phyloP scores from a whole-genome alignment of 2,113 vertebrate genomes.

The Sinocyclocheilus rhinocerous region DNA sequence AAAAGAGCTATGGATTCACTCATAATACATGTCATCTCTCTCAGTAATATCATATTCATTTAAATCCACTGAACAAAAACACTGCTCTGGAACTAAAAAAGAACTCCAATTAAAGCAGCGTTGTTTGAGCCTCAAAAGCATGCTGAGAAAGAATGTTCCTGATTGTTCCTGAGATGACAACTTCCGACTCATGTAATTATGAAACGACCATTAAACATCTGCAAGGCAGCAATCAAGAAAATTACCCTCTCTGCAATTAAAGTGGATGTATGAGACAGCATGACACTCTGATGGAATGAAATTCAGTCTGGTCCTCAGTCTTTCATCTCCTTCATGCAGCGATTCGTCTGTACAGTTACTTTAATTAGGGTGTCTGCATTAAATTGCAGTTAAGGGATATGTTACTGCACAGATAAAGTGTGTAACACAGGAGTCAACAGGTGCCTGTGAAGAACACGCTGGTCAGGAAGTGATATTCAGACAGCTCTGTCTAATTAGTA shows the following conservation, averaged over 20 bases:
- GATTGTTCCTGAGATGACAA: constrained; percentile 53
- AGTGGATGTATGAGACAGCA: constrained; percentile 31
- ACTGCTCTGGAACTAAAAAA: constrained; percentile 30
- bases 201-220: constrained; percentile 63
- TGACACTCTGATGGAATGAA: constrained; percentile 22
- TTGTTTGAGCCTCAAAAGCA: constrained; percentile 12
- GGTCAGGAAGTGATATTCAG: background rate
- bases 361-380: background rate
- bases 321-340: constrained; percentile 25
- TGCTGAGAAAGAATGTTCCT: constrained; percentile 32
- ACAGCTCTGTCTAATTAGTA: background rate
- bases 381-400: background rate
- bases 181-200: constrained; percentile 57
- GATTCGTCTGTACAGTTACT: background rate
- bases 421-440: background rate
- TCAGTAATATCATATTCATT: constrained; percentile 33
- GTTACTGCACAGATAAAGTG: background rate
- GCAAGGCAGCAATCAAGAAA: constrained; percentile 58
- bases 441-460: background rate
- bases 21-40: background rate
- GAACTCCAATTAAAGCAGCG: constrained; percentile 21
- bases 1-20: background rate
- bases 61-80: constrained; percentile 29
- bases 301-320: constrained; percentile 15
- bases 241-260: constrained; percentile 44